These are phyloP conservation scores for Rhynchophorus ferrugineus DNA, from an alignment of 1,140 invertebrate species.

Conservation along the genomic window DNA sequence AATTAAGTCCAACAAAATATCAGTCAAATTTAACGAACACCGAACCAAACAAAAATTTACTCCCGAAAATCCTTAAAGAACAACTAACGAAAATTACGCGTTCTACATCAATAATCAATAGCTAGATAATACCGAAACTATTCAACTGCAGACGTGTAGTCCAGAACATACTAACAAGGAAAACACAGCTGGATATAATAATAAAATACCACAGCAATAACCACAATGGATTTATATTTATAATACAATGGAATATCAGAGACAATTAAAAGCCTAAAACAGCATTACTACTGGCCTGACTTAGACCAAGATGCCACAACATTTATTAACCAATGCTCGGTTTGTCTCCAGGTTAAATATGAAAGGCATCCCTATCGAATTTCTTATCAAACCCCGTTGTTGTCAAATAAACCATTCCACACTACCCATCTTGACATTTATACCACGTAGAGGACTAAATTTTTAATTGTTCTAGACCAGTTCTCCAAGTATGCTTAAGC, in stretches of 20 bases:
- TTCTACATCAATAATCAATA: no score
- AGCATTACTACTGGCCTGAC: slow-evolving; percentile 22
- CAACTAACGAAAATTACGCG: no score
- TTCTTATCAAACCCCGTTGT: slow-evolving; percentile 13
- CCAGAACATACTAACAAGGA: not conserved
- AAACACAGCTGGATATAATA: not conserved
- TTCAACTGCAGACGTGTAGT: no score
- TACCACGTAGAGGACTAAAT: slow-evolving; percentile 18
- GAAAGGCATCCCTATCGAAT: slow-evolving; percentile 24
- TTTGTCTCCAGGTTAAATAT: slow-evolving; percentile 21
- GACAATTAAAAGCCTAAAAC: slow-evolving; percentile 16
- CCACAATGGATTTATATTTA: no score
- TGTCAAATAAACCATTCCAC: slow-evolving; percentile 24
- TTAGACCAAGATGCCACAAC: slow-evolving; percentile 19
- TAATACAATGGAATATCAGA: slow-evolving; percentile 24
- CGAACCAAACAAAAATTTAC: no score
- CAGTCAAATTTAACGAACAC: no score
- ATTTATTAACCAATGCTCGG: slow-evolving; percentile 23
- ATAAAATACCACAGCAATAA: slow-evolving; percentile 9
- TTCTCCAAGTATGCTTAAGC: slow-evolving; percentile 31
- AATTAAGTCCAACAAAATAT: no score
- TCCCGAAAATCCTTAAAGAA: no score
- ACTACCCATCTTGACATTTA: slow-evolving; percentile 28
- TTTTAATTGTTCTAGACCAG: slow-evolving; percentile 29
- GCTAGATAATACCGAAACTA: no score